Base-by-base conservation (phyloP, 2,797 vertebrate species). In the Enteromius treurensis region DNA sequence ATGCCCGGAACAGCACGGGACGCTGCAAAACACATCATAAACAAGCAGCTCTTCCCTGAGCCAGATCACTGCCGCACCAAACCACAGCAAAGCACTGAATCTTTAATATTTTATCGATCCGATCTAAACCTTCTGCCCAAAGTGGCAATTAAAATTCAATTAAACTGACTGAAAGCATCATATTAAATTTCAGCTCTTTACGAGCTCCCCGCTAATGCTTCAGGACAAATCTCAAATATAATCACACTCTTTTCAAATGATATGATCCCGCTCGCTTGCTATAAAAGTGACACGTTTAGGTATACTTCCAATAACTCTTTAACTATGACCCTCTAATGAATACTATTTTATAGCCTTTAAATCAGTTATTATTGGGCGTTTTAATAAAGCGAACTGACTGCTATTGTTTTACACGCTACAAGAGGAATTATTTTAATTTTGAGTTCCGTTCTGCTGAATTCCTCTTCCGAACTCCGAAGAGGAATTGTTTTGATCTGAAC, bases 121-220 rank as follows among this genome's bases (percentile, higher is more conserved):
- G 95, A 97, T 97, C 97, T 97, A 97, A 99, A 97, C 97, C 97
- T 96, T 97, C 97, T 97, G 97, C 97, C 97, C 97, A 97, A 97
- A 98, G 97, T 97, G 97, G 97, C 97, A 98, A 99, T 99, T 99
- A 99, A 97, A 99, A 97, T 99, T 99, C 97, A 99, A 99, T 99
- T 99, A 99, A 99, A 97, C 96, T 97, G 96, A 98, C 97, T 97
- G 97, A 98, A 99, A 97, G 97, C 97, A 97, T 98, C 97, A 97
- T 98, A 98, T 98, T 98, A 99, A 98, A 98, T 97, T 98, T 96
- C 95, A 96, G 95, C 95, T 96, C 96, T 99, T 99, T 98, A 99
- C 93, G 97, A 98, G 96, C 97, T 97, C 96, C 95, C 91, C 95
- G 96, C 97, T 97, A 98, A 98, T 97, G 97, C 97, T 97, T 96